These are phyloP conservation scores for Epinephelus moara DNA, from an alignment of 2,113 vertebrate genomes.

Conservation along the genomic window DNA sequence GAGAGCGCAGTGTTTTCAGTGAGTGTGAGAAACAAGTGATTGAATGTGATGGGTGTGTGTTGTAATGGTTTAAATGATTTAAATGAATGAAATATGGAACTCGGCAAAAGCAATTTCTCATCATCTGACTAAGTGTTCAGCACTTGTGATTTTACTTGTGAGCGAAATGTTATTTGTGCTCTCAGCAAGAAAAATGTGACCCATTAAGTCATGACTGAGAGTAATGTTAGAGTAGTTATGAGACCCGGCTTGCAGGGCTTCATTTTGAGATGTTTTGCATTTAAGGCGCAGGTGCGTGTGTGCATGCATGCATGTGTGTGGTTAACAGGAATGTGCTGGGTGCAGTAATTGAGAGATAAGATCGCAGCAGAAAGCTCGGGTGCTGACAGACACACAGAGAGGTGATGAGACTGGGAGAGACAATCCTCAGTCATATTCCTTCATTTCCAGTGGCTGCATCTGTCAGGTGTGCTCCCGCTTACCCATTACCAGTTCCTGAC, in stretches of 20 bases:
- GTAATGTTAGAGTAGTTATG: conserved; percentile 10
- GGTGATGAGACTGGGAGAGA: conserved; percentile 74
- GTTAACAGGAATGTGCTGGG: conserved; percentile 83
- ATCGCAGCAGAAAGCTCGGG: conserved; percentile 74
- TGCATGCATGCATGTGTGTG: conserved; percentile 70
- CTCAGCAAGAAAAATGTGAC: conserved; percentile 23
- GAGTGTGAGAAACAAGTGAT: conserved; percentile 57
- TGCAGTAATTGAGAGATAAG: conserved; percentile 82
- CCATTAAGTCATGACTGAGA: conserved; percentile 33
- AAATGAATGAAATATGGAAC: conserved; percentile 53
- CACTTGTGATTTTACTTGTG: background rate
- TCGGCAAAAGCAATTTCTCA: conserved; percentile 31
- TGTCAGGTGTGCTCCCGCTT: conserved; percentile 69
- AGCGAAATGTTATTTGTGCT: conserved; percentile 11
- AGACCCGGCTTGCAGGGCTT: conserved; percentile 2
- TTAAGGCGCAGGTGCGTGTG: conserved; percentile 67
- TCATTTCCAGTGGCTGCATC: conserved; percentile 65
- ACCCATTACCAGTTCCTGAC: conserved; percentile 39
- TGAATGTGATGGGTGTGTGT: conserved; percentile 34
- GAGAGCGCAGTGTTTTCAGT: background rate
- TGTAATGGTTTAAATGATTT: conserved; percentile 26
- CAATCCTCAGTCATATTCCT: conserved; percentile 55
- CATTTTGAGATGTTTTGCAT: conserved; percentile 66
- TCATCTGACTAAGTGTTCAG: conserved; percentile 8
- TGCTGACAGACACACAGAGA: conserved; percentile 79